Evolutionary conservation across 2,797 vertebrate species (phyloP).

Genomic region (Hozukius guyotensis): DNA sequence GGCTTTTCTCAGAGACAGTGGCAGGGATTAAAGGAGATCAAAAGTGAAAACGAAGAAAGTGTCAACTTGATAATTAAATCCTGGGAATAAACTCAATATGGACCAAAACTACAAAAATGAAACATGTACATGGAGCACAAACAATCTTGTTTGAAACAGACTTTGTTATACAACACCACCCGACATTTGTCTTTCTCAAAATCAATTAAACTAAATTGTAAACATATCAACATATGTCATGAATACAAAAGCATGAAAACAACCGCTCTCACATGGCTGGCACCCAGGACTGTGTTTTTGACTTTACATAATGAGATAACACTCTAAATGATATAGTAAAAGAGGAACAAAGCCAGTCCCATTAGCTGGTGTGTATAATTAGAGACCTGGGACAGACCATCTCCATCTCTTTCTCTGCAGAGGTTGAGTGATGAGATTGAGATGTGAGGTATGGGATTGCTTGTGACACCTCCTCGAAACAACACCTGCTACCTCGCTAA

Average conservation of each 20-base stretch:
- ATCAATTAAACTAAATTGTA: background rate
- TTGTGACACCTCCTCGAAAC: conserved; percentile 73
- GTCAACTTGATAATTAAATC: conserved; percentile 27
- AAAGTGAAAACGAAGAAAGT: conserved; percentile 25
- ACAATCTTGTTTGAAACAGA: background rate
- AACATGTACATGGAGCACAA: conserved; percentile 10
- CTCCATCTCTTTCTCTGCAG: conserved; percentile 25
- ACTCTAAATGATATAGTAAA: conserved; percentile 27
- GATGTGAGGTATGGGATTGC: conserved; percentile 72
- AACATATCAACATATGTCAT: conserved; percentile 16
- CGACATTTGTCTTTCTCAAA: background rate
- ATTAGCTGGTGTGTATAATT: conserved; percentile 47
- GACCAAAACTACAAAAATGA: conserved; percentile 24
- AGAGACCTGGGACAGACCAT: conserved; percentile 37
- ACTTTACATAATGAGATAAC: background rate
- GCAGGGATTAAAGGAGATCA: conserved; percentile 32
- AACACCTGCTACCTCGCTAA: conserved; percentile 81
- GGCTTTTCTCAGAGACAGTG: conserved; percentile 34
- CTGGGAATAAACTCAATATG: conserved; percentile 2
- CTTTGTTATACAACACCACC: conserved; percentile 2
- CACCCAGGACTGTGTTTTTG: background rate
- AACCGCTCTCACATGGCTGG: background rate
- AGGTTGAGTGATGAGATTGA: conserved; percentile 74
- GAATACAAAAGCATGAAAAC: background rate
- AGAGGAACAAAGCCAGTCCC: conserved; percentile 20